Evolutionary conservation across 2,797 vertebrate genomes (phyloP).

Genomic region (Caiman crocodilus): DNA sequence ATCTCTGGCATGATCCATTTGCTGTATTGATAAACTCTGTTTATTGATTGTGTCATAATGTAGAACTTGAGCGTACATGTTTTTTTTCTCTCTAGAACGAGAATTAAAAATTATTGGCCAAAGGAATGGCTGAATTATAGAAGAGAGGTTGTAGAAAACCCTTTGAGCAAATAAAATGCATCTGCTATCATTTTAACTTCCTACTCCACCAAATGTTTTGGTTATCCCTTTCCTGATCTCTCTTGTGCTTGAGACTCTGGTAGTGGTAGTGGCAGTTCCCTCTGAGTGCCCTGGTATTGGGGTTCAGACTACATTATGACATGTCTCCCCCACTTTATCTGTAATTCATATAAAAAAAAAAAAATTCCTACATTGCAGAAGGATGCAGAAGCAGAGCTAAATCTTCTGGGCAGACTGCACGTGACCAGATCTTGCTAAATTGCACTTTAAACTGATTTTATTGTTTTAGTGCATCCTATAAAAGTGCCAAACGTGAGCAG

Average conservation of each 20-base stretch:
- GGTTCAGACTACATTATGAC: neutral
- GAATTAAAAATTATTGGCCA: neutral
- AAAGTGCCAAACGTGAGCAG: constrained; percentile 67
- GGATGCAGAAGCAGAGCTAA: neutral
- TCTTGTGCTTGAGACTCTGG: neutral
- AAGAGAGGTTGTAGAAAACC: neutral
- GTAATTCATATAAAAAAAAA: neutral
- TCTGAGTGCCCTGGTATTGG: neutral
- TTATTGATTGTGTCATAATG: neutral
- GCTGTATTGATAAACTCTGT: accelerated
- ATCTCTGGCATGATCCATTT: accelerated
- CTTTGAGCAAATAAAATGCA: neutral
- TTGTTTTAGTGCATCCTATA: constrained; percentile 83
- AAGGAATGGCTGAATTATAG: neutral
- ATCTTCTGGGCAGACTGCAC: constrained; percentile 1
- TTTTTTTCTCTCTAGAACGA: neutral
- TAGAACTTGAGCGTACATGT: neutral
- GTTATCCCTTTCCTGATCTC: accelerated
- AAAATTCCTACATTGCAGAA: neutral
- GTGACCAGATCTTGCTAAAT: constrained; percentile 64
- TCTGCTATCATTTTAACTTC: neutral
- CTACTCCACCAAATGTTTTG: neutral
- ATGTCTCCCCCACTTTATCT: neutral
- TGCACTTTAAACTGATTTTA: constrained; percentile 83
- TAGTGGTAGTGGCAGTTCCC: neutral